phyloP scores from a whole-genome alignment of 2,113 vertebrate species.

The Promerops cafer region DNA sequence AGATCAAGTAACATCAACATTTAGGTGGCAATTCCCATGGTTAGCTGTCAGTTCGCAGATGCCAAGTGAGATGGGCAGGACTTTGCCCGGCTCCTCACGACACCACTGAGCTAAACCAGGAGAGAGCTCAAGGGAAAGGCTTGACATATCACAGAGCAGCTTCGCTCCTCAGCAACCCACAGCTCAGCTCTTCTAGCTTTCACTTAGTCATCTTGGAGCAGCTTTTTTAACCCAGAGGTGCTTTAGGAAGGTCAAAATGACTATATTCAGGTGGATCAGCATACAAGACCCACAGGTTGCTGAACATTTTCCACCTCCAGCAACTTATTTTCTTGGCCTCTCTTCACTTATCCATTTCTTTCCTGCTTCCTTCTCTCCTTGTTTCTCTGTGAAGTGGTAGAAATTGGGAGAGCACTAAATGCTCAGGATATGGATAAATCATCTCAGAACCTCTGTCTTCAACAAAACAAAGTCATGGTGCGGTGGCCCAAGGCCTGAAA shows the following conservation, averaged over 20 bases:
- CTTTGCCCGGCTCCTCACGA: neutral
- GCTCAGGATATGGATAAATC: neutral
- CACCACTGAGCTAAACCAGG: neutral
- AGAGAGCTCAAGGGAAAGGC: neutral
- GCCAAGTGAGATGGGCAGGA: neutral
- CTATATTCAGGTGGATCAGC: neutral
- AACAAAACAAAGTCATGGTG: neutral
- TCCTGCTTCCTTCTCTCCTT: neutral
- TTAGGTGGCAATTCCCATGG: neutral
- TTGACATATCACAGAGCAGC: fast-evolving
- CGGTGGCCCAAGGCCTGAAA: neutral
- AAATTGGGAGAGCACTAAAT: neutral
- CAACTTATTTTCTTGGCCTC: neutral
- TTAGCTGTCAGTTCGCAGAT: neutral
- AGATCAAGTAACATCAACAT: neutral
- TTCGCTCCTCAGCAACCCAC: too few relatives aligned
- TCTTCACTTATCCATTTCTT: neutral
- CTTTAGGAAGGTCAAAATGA: neutral
- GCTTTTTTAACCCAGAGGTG: neutral
- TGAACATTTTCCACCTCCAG: neutral
- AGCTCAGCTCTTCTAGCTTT: neutral
- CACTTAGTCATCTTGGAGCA: neutral
- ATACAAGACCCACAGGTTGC: neutral
- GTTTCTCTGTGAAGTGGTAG: neutral
- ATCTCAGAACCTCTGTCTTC: neutral